Evolutionary conservation across 2,113 vertebrate species (phyloP).

Genomic region (Nerophis ophidion): DNA sequence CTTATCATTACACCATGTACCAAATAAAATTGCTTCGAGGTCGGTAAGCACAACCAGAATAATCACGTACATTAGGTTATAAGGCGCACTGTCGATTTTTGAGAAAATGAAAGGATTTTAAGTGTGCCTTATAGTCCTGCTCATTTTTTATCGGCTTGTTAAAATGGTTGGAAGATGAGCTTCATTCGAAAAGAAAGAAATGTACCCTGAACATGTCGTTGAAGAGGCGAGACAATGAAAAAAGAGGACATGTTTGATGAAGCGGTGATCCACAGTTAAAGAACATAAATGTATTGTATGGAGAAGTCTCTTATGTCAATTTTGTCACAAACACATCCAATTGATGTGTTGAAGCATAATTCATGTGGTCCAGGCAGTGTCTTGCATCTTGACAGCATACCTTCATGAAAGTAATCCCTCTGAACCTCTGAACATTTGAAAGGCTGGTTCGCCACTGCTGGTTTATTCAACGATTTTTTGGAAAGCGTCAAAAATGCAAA

Average conservation of each 20-base stretch:
- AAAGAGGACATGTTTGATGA: slow-evolving; percentile 47
- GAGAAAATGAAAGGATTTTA: too few species aligned
- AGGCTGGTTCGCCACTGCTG: too few species aligned
- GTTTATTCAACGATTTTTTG: too few species aligned
- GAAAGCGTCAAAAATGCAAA: too few species aligned
- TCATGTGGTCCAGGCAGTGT: slow-evolving; percentile 51
- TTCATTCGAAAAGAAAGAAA: slow-evolving; percentile 32
- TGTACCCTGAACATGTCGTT: slow-evolving; percentile 17
- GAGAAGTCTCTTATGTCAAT: slow-evolving; percentile 23
- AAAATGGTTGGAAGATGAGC: slow-evolving; percentile 4
- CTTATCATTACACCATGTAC: too few species aligned
- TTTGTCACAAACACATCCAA: slow-evolving; percentile 40
- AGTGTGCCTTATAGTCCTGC: too few species aligned
- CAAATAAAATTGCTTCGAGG: too few species aligned
- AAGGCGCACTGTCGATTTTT: too few species aligned
- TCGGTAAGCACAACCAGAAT: too few species aligned
- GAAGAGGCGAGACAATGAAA: slow-evolving; percentile 26
- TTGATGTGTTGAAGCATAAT: slow-evolving; percentile 59
- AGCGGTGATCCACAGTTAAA: slow-evolving; percentile 42
- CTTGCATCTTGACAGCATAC: slow-evolving; percentile 38
- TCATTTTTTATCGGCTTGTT: not conserved
- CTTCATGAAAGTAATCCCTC: slow-evolving; percentile 6
- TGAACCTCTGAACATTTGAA: too few species aligned
- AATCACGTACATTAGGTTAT: too few species aligned
- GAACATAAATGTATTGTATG: slow-evolving; percentile 27